Evolutionary conservation across 2,113 vertebrate species (phyloP).

Genomic region (Pantherophis guttatus): DNA sequence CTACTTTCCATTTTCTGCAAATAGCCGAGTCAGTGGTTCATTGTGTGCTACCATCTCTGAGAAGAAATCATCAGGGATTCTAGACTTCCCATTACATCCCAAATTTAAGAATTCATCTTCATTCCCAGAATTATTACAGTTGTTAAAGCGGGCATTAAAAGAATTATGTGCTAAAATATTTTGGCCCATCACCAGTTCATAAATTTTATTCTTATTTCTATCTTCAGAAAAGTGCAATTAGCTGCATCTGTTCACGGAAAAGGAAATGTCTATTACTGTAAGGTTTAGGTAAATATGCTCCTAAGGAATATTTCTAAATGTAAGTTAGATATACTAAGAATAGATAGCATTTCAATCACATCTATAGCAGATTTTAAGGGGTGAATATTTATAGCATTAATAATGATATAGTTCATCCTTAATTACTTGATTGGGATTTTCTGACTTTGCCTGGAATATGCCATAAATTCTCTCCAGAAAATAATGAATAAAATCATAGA

Average conservation of each 20-base stretch:
- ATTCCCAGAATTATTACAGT: not conserved
- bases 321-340: not conserved
- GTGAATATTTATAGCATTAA: not conserved
- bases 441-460: not conserved
- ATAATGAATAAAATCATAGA: not conserved
- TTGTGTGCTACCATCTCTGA: not conserved
- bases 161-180: not conserved
- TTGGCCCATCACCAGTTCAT: not conserved
- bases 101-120: not conserved
- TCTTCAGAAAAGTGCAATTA: not conserved
- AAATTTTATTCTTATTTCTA: not conserved
- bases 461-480: not conserved
- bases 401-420: not conserved
- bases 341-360: not conserved
- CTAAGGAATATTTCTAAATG: not conserved
- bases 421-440: not conserved
- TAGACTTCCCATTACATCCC: not conserved
- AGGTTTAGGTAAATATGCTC: not conserved
- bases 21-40: not conserved
- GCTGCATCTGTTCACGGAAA: not conserved
- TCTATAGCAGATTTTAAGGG: not conserved
- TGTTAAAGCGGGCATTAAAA: not conserved
- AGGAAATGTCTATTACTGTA: not conserved
- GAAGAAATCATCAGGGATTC: not conserved
- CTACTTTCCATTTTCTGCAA: not conserved